These are phyloP conservation scores for Phalacrocorax aristotelis DNA, from an alignment of 2,113 vertebrate genomes.

Conservation along the genomic window DNA sequence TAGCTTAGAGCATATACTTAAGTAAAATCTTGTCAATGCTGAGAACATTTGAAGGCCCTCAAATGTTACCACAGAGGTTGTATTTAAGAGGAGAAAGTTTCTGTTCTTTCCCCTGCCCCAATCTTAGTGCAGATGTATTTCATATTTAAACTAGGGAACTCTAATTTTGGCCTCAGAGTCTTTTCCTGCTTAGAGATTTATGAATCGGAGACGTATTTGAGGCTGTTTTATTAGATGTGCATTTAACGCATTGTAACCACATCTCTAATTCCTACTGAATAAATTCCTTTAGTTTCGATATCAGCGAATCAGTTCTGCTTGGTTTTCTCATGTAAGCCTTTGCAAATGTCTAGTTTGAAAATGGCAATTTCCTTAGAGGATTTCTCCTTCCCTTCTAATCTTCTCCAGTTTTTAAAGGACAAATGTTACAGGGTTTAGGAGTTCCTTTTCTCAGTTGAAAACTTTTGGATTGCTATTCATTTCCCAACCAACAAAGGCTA, in stretches of 20 bases:
- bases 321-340: constrained; percentile 18
- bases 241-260: not conserved
- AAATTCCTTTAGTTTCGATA: not conserved
- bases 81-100: not conserved
- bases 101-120: not conserved
- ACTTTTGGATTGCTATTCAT: not conserved
- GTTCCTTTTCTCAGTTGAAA: not conserved
- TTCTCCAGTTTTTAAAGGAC: constrained; percentile 14
- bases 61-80: not conserved
- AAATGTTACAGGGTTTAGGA: not conserved
- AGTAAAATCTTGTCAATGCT: not conserved
- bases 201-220: not conserved
- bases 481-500: not conserved
- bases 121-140: not conserved
- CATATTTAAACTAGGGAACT: not conserved
- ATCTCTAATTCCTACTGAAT: not conserved
- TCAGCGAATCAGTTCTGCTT: not conserved
- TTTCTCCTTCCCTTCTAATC: not conserved
- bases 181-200: not conserved
- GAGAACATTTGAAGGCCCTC: not conserved
- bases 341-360: constrained; percentile 33
- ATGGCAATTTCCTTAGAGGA: not conserved
- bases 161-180: not conserved
- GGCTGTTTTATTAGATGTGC: not conserved
- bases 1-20: constrained; percentile 24